phyloP scores from a whole-genome alignment of 2,113 vertebrate species.

The Odocoileus hemionus region DNA sequence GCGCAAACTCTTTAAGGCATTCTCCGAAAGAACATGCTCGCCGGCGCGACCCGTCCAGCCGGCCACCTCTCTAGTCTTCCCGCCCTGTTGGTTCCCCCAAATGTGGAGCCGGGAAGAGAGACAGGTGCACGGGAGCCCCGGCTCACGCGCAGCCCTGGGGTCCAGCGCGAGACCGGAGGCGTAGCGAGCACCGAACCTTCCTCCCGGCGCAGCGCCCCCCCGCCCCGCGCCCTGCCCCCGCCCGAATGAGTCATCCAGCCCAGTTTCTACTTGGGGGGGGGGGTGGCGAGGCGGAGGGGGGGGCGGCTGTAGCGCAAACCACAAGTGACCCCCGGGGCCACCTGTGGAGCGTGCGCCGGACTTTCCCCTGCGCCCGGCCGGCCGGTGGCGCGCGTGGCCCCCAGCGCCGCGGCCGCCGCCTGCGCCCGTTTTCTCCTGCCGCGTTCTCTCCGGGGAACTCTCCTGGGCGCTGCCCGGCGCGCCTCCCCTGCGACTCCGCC shows the following conservation, averaged over 20 bases:
- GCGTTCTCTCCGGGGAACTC: not conserved
- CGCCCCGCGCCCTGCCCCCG: not conserved
- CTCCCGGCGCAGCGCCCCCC: not conserved
- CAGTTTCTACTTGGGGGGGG: not conserved
- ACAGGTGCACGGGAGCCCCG: conserved; percentile 51
- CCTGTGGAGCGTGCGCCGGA: conserved; percentile 55
- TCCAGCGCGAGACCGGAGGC: not conserved
- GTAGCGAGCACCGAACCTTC: not conserved
- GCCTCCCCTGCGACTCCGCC: conserved; percentile 40
- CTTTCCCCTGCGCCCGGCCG: not conserved
- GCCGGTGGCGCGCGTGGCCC: not conserved
- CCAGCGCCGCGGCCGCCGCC: not conserved
- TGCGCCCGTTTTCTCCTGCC: not conserved
- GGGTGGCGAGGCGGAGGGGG: not conserved
- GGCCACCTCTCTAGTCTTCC: not conserved
- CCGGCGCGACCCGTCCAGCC: not conserved
- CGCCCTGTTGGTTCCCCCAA: not conserved
- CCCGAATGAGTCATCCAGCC: conserved; percentile 45
- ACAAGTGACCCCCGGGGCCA: conserved; percentile 50
- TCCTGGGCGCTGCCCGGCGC: conserved; percentile 32
- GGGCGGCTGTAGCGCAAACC: not conserved
- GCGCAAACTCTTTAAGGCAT: conserved; percentile 29
- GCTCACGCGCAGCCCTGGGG: not conserved
- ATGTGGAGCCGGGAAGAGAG: not conserved
- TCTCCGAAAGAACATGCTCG: not conserved